Evolutionary conservation across 2,113 vertebrate genomes (phyloP), one percentile per base, ranked within the genome.

Genomic region (Actenoides lindsayi): DNA sequence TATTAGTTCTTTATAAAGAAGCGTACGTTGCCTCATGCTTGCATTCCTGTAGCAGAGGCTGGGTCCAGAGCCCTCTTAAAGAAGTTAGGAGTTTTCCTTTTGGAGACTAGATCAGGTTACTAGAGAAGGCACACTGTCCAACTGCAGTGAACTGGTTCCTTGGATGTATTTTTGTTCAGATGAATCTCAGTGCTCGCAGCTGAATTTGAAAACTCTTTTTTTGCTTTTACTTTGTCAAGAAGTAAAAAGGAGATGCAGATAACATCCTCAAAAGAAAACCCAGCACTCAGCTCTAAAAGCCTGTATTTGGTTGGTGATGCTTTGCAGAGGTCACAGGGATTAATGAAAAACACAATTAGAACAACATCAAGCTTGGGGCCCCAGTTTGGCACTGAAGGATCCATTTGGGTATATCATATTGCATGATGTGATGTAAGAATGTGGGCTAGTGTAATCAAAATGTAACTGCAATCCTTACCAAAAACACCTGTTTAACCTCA

Each of bases 401-500:
- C 63, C 74, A 54, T 97, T 94, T 90, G 95, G 91, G 92, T 91
- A 79, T 97, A 97, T 98, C 94, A 31, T 20, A 11, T 97, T 98
- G 95, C 94, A 27, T 90, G 92, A 56, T 92, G 81, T 97, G 96
- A 97, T 96, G 94, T 97, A 97, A 97, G 95, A 96, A 93, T 94
- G 97, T 90, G 73, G 67, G 51, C 42, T 87, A 78, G 89, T 90
- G 96, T 97, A 98, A 98, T 98, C 97, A 98, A 96, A 98, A 96
- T 92, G 92, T 97, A 98, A 96, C 94, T 93, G 82, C 95, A 97
- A 90, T 90, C 90, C 93, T 98, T 97, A 97, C 95, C 94, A 96
- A 96, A 97, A 97, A 59, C 97, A 97, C 97, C 97, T 97, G 97
- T 94, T 96, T 89, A 93, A 95, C 94, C 94, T 97, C 96, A 96